Percentiles rank a stretch among this genome's conserved stretches.
phyloP scores from a whole-genome alignment of 2,888 invertebrate genomes.

The Scaptomyza flava region DNA sequence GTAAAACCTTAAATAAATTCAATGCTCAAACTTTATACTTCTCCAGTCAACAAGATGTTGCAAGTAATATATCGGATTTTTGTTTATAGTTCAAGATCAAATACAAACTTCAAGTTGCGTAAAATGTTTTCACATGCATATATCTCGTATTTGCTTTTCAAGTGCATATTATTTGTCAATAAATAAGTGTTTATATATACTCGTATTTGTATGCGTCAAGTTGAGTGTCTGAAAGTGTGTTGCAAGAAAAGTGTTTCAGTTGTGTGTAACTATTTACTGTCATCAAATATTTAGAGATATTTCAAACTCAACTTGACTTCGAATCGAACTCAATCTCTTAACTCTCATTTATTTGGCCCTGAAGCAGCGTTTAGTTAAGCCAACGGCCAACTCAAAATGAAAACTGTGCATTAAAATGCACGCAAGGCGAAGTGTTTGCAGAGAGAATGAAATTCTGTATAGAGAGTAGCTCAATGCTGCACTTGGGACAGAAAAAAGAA shows the following conservation, averaged over 20 bases:
- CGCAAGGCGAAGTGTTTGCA: slow-evolving; percentile 10
- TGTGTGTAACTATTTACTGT: background rate
- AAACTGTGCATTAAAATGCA: slow-evolving; percentile 60
- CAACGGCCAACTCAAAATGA: slow-evolving; percentile 46
- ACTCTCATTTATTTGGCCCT: slow-evolving; percentile 1
- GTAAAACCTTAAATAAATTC: no score
- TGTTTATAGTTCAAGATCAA: no score
- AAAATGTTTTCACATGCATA: background rate
- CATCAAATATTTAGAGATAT: slow-evolving; percentile 49
- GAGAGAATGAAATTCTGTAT: background rate
- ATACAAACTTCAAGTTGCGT: background rate
- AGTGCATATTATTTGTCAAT: slow-evolving; percentile 21
- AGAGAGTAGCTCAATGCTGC: slow-evolving; percentile 33
- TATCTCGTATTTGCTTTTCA: background rate
- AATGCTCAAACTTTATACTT: no score
- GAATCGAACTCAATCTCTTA: background rate
- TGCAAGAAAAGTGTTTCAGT: slow-evolving; percentile 9
- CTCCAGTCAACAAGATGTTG: no score
- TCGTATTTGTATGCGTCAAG: slow-evolving; percentile 7
- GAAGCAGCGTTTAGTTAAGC: slow-evolving; percentile 47
- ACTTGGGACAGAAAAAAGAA: slow-evolving; percentile 16
- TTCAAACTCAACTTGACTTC: slow-evolving; percentile 5
- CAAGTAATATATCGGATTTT: no score
- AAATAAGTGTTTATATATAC: slow-evolving; percentile 10
- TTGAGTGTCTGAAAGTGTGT: background rate